phyloP scores from a whole-genome alignment of 1,140 invertebrate species.

The Doryteuthis pealeii region DNA sequence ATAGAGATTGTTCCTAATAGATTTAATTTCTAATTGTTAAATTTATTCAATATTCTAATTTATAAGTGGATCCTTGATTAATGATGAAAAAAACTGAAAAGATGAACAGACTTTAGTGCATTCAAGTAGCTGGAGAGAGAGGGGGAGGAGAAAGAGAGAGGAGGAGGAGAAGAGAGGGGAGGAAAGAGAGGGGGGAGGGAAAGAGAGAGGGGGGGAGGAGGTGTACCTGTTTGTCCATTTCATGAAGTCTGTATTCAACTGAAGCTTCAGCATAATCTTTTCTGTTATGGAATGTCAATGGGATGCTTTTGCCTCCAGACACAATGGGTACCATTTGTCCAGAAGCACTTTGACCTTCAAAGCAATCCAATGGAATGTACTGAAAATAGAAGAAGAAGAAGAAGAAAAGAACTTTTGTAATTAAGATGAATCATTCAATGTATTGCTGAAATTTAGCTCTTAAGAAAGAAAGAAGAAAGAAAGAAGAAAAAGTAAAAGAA shows the following conservation, averaged over 20 bases:
- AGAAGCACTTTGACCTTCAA: conserved; percentile 69
- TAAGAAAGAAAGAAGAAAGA: background rate
- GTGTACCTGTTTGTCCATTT: conserved; percentile 68
- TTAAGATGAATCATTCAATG: background rate
- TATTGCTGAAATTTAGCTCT: background rate
- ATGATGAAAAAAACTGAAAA: no score
- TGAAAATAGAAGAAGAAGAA: conserved; percentile 33
- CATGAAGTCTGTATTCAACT: conserved; percentile 67
- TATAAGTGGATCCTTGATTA: no score
- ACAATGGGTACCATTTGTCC: conserved; percentile 68
- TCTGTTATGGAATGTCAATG: conserved; percentile 68
- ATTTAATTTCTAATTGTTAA: no score
- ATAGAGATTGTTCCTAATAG: no score
- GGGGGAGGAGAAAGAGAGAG: background rate
- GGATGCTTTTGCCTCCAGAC: conserved; percentile 66
- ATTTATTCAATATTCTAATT: no score
- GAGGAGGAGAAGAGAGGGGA: background rate
- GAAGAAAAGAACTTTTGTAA: background rate
- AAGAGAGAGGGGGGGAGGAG: background rate
- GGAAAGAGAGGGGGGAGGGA: background rate
- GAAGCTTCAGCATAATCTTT: conserved; percentile 69
- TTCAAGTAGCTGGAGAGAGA: background rate
- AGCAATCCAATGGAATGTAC: conserved; percentile 70
- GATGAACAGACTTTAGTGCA: no score
- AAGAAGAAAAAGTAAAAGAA: no score